These are phyloP conservation scores for Idris sp. DNA, from an alignment of 1,140 invertebrate genomes.

Conservation along the genomic window DNA sequence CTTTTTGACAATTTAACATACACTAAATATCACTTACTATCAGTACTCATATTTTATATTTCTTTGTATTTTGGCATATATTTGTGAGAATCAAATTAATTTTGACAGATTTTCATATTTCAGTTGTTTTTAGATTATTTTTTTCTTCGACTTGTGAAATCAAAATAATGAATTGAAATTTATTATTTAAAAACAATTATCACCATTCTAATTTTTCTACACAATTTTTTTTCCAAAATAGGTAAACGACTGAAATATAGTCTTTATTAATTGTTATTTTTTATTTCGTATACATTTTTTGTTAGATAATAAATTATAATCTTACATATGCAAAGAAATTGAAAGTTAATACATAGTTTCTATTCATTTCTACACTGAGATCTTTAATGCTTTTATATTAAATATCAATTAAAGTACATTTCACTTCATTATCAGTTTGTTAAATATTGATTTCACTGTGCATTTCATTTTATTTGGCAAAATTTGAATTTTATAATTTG, in stretches of 20 bases:
- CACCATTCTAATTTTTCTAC: background rate
- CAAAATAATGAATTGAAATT: too few relatives aligned
- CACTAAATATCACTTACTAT: too few relatives aligned
- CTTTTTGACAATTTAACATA: too few relatives aligned
- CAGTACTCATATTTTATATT: too few relatives aligned
- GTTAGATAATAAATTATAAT: constrained; percentile 20
- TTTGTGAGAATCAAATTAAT: too few relatives aligned
- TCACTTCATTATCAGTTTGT: constrained; percentile 14
- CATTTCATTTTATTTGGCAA: constrained; percentile 3
- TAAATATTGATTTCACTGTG: background rate
- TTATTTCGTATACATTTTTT: constrained; percentile 13
- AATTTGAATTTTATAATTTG: constrained; percentile 1
- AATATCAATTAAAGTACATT: constrained; percentile 9
- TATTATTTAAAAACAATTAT: too few relatives aligned
- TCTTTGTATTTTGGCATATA: too few relatives aligned
- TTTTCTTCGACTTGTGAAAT: too few relatives aligned
- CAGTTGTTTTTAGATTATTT: too few relatives aligned
- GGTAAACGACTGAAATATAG: background rate
- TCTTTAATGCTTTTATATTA: constrained; percentile 46
- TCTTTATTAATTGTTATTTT: constrained; percentile 15
- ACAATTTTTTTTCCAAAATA: background rate
- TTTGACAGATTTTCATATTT: too few relatives aligned
- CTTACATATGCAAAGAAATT: constrained; percentile 16
- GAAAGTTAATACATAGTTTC: constrained; percentile 11
- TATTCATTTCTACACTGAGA: constrained; percentile 33